Evolutionary conservation across 2,113 vertebrate species (phyloP).

Genomic region (Acanthochromis polyacanthus): DNA sequence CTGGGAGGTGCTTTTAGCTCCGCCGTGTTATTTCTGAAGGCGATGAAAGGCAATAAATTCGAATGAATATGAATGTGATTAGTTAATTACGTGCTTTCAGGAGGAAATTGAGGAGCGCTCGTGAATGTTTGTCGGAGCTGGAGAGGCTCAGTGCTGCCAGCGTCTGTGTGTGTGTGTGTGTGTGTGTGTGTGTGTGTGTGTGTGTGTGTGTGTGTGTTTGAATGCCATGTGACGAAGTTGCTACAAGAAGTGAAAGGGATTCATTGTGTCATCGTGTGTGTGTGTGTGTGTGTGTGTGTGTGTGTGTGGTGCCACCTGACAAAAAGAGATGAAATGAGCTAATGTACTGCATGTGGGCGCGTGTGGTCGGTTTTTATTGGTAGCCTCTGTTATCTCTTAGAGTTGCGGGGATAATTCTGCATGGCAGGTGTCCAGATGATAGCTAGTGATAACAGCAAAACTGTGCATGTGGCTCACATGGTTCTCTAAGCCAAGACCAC

Average conservation of each 20-base stretch:
- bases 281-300: slow-evolving; percentile 6
- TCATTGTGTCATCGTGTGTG: slow-evolving; percentile 20
- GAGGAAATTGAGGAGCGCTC: slow-evolving; percentile 52
- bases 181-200: slow-evolving; percentile 43
- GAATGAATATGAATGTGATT: slow-evolving; percentile 73
- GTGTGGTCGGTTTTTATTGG: slow-evolving; percentile 48
- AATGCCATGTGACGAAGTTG: slow-evolving; percentile 23
- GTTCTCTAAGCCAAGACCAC: slow-evolving; percentile 35
- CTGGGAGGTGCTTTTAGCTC: slow-evolving; percentile 28
- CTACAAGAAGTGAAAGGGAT: slow-evolving; percentile 35
- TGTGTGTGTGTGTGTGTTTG: slow-evolving; percentile 40
- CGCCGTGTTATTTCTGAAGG: slow-evolving; percentile 50
- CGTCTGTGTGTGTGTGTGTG: slow-evolving; percentile 38
- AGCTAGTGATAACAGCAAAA: slow-evolving; percentile 42
- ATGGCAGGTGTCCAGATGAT: slow-evolving; percentile 73
- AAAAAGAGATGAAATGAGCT: slow-evolving; percentile 37
- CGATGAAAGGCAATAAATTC: slow-evolving; percentile 57
- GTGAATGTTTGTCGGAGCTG: slow-evolving; percentile 43
- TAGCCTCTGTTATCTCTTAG: slow-evolving; percentile 70
- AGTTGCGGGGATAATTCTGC: slow-evolving; percentile 55
- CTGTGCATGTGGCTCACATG: slow-evolving; percentile 4
- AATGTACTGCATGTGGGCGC: not conserved
- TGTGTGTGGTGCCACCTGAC: slow-evolving; percentile 15
- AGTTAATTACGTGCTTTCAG: slow-evolving; percentile 76
- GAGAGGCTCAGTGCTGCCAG: slow-evolving; percentile 26